A percentile compares a stretch with the other conserved stretches of the same genome.
These are phyloP conservation scores for Rhyacichthys aspro DNA, from an alignment of 2,797 vertebrate species.

Conservation along the genomic window DNA sequence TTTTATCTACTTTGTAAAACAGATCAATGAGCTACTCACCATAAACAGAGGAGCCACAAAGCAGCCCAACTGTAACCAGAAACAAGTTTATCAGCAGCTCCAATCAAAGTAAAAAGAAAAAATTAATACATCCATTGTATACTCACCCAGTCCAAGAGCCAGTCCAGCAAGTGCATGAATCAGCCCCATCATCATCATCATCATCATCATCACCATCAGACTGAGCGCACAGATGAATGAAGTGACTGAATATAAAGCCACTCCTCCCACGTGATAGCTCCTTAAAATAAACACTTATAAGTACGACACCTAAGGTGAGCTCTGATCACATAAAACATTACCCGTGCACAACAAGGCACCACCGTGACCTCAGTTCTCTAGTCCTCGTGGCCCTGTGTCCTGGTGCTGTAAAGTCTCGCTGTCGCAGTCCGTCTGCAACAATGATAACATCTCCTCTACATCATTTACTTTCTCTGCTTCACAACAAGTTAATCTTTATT, in stretches of 20 bases:
- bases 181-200: background rate
- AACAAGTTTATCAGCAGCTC: background rate
- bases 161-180: background rate
- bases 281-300: conserved; percentile 7
- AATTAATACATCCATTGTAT: too few relatives aligned
- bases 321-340: too few relatives aligned
- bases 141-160: too few relatives aligned
- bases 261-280: conserved; percentile 2
- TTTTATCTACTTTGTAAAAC: background rate
- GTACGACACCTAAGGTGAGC: background rate
- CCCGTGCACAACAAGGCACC: too few relatives aligned
- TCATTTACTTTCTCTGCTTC: too few relatives aligned
- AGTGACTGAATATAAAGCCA: background rate
- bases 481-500: too few relatives aligned
- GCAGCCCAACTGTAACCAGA: conserved; percentile 6
- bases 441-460: too few relatives aligned
- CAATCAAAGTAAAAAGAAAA: background rate
- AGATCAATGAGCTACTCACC: conserved; percentile 11
- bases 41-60: background rate
- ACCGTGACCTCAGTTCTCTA: too few relatives aligned
- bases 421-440: too few relatives aligned
- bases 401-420: too few relatives aligned
- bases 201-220: background rate
- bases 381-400: too few relatives aligned
- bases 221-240: background rate